Percentiles rank a stretch among this genome's conserved stretches.
Conservation (phyloP, 2,113 vertebrate genomes). For the Propithecus coquereli region DNA sequence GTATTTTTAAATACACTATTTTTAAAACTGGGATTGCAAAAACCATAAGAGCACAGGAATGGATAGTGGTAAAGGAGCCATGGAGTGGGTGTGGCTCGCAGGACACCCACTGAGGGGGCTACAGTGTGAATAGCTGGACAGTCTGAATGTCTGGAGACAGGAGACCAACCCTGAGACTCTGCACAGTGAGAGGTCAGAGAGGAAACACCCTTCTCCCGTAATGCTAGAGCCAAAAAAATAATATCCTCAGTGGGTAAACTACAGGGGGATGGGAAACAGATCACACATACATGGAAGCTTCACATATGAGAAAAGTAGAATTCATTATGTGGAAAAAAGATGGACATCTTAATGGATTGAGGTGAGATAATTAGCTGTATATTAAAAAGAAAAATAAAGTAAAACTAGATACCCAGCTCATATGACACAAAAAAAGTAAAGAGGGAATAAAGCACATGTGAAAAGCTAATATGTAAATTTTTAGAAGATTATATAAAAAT, state of each 20-base stretch:
- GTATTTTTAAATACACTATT: neutral
- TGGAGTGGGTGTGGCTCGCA: neutral
- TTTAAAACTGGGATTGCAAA: neutral
- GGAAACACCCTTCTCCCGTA: rapidly evolving
- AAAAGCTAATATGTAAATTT: neutral
- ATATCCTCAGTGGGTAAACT: neutral
- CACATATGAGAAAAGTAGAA: neutral
- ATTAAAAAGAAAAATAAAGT: neutral
- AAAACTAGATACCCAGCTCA: neutral
- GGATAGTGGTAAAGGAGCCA: neutral
- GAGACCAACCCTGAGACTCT: neutral
- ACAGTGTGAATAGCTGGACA: rapidly evolving
- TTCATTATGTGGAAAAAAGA: neutral
- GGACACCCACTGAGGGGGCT: too few species aligned
- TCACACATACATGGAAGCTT: neutral
- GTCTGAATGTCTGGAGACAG: neutral
- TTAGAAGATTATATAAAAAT: neutral
- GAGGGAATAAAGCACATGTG: neutral
- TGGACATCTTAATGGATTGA: neutral
- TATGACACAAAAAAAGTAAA: neutral
- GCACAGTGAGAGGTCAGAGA: neutral
- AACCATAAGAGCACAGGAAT: neutral
- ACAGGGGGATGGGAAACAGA: rapidly evolving
- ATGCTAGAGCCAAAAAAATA: neutral
- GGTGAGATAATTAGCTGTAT: neutral